Evolutionary conservation across 2,113 vertebrate species (phyloP).

Genomic region (Nanger granti): DNA sequence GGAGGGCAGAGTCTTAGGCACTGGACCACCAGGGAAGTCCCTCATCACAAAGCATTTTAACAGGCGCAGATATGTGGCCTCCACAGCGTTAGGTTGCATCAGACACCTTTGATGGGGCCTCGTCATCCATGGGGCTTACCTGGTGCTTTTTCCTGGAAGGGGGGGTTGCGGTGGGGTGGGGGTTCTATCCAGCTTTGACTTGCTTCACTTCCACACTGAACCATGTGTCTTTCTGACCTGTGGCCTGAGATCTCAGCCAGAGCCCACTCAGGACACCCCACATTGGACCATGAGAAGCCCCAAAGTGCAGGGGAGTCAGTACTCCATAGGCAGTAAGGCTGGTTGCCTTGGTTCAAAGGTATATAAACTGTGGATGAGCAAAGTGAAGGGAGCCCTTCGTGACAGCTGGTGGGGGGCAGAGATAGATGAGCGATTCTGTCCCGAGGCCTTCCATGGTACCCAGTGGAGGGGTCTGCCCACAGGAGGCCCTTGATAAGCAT

Average conservation of each 20-base stretch:
- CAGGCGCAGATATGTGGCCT: neutral
- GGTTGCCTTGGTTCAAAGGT: neutral
- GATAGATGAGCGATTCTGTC: neutral
- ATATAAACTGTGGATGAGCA: neutral
- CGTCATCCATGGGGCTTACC: neutral
- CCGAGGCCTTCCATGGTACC: accelerated
- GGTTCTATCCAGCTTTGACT: neutral
- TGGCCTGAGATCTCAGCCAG: neutral
- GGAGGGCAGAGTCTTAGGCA: neutral
- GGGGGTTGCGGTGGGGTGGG: neutral
- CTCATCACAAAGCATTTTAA: neutral
- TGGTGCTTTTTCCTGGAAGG: neutral
- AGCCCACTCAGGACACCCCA: neutral
- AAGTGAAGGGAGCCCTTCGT: neutral
- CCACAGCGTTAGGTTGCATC: neutral
- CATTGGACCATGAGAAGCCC: neutral
- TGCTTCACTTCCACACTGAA: neutral
- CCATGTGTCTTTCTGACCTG: neutral
- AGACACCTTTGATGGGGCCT: neutral
- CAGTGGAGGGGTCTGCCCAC: neutral
- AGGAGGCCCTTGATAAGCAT: neutral
- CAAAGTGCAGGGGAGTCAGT: neutral
- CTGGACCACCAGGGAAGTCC: neutral
- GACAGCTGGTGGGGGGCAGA: neutral
- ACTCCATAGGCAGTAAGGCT: accelerated